A percentile compares a stretch with the other conserved stretches of the same genome.
These are phyloP conservation scores for Pterostichus madidus DNA, from an alignment of 2,888 invertebrate genomes.

Conservation along the genomic window DNA sequence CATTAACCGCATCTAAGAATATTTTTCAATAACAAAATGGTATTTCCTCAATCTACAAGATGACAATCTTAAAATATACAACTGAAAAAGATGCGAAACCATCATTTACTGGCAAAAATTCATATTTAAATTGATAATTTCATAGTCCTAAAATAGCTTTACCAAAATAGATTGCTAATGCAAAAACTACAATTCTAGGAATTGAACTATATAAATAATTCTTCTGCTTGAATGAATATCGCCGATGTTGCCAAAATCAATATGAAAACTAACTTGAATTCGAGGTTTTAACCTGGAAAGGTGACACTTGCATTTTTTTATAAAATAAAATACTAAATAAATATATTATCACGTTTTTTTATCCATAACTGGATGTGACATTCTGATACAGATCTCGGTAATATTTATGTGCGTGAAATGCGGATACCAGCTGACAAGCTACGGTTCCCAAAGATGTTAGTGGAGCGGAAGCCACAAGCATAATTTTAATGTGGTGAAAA, in stretches of 20 bases:
- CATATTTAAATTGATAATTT: conserved; percentile 10
- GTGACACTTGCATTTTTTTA: too few species aligned
- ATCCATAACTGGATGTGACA: too few species aligned
- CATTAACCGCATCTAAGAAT: conserved; percentile 9
- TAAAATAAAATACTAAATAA: too few species aligned
- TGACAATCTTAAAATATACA: not conserved
- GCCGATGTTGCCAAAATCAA: not conserved
- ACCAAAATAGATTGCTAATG: not conserved
- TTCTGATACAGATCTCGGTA: too few species aligned
- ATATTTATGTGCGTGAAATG: too few species aligned
- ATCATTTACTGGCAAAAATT: not conserved
- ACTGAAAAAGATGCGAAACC: not conserved
- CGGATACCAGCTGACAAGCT: too few species aligned
- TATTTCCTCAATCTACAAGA: not conserved
- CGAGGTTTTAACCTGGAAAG: too few species aligned
- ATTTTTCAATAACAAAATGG: not conserved
- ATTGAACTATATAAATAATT: conserved; percentile 5
- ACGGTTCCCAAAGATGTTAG: too few species aligned
- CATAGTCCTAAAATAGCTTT: conserved; percentile 2
- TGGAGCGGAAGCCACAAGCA: too few species aligned
- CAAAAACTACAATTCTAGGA: not conserved
- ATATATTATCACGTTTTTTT: too few species aligned
- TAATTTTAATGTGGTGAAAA: too few species aligned
- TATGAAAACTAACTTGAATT: not conserved
- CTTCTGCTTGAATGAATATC: conserved; percentile 9